A percentile compares a stretch with the other conserved stretches of the same genome.
Evolutionary conservation across 2,113 vertebrate species (phyloP).

Genomic region (Cynoglossus semilaevis): DNA sequence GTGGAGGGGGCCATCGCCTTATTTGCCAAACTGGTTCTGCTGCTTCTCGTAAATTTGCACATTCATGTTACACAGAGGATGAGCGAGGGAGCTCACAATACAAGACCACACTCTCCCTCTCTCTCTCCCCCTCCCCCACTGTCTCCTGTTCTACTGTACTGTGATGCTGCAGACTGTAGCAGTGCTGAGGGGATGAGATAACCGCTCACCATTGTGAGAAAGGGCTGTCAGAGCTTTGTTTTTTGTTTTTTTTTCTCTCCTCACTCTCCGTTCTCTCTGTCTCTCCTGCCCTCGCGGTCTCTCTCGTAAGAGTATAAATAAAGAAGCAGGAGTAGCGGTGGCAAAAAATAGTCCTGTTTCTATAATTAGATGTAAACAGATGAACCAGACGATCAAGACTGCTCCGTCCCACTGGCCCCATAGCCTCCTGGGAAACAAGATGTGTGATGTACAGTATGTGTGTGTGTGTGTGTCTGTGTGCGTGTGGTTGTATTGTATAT

Average conservation of each 20-base stretch:
- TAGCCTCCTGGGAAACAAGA: conserved; percentile 63
- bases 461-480: conserved; percentile 9
- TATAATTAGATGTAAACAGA: conserved; percentile 78
- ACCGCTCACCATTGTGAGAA: conserved; percentile 63
- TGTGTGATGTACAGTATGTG: conserved; percentile 30
- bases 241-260: conserved; percentile 22
- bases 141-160: conserved; percentile 50
- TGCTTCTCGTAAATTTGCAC: conserved; percentile 60
- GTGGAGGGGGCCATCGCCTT: not conserved
- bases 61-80: conserved; percentile 60
- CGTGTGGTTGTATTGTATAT: conserved; percentile 8
- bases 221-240: conserved; percentile 61
- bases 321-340: conserved; percentile 51
- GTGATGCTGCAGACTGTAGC: conserved; percentile 60
- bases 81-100: conserved; percentile 49
- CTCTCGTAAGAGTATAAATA: conserved; percentile 56
- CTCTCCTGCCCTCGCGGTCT: conserved; percentile 2
- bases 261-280: conserved; percentile 6
- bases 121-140: conserved; percentile 34
- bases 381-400: conserved; percentile 59
- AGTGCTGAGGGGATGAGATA: conserved; percentile 65
- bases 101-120: conserved; percentile 38
- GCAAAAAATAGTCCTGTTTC: conserved; percentile 71
- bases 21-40: conserved; percentile 8
- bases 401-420: conserved; percentile 68